Evolutionary conservation across 2,797 vertebrate genomes (phyloP), one percentile per base, ranked within the genome.

Genomic region (Buceros bicornis): DNA sequence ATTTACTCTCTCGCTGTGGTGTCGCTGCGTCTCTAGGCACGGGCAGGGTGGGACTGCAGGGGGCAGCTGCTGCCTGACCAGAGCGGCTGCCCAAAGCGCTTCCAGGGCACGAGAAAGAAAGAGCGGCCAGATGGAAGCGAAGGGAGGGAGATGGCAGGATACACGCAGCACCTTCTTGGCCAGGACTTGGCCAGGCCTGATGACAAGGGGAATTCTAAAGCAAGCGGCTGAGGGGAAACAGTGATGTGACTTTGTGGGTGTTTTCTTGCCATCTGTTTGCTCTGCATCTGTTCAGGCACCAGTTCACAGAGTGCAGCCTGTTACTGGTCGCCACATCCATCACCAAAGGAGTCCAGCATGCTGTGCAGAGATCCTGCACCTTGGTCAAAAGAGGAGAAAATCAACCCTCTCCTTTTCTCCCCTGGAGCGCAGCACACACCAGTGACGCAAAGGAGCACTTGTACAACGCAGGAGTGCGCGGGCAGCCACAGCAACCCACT

Each of bases 381-480:
- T 21, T 31, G 12, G 6, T 19, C 13, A n/a, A 48, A 62, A 47
- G 45, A 37, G 40, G 53, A n/a, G 60, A 10, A 67, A 7, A 22
- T 11, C 31, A 3, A 3, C 16, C 14, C 7, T 83, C 16, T 29
- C 18, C 40, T 37, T 12, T 28, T 40, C 9, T 42, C 21, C 1
- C 25, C 6, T 17, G 42, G 22, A 8, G 24, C 67, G 37, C 62
- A 51, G 45, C 26, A 8, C 3, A 10, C 45, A 7, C 4, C 43
- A 15, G 53, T 4, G 24, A 11, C 5, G 6, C 8, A 8, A 4
- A 4, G 5, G 7, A 33, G n/a, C 45, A 16, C 35, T 40, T 25
- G 10, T 6, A 6, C 0, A 1, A 5, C 1, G 29, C 42, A n/a
- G 29, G 20, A 45, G 35, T 37, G 47, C 29, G n/a, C 0, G 0